phyloP scores from a whole-genome alignment of 2,113 vertebrate species.

The Leiothrix lutea region DNA sequence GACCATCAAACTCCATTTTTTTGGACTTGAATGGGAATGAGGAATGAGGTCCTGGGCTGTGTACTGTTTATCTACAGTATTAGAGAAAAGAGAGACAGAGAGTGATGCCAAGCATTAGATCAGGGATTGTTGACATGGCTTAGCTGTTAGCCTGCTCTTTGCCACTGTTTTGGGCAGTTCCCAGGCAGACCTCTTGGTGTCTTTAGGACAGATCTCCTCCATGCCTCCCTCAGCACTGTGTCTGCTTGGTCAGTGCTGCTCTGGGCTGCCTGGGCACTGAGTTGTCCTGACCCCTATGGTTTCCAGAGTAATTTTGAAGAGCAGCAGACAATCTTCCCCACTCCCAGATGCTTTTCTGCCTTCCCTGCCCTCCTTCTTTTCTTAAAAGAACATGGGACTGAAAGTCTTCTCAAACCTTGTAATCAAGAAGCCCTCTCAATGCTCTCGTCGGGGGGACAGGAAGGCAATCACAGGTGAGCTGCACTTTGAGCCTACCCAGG shows the following conservation, averaged over 20 bases:
- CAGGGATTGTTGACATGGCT: not conserved
- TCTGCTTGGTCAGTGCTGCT: not conserved
- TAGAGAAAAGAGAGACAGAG: not conserved
- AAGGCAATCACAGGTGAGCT: not conserved
- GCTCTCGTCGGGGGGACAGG: not conserved
- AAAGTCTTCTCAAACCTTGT: slow-evolving; percentile 64
- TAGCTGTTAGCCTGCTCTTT: not conserved
- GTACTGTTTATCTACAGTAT: not conserved
- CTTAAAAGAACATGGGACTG: slow-evolving; percentile 49
- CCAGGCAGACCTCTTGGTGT: not conserved
- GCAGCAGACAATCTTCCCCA: not conserved
- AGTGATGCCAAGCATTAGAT: not conserved
- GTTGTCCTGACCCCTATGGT: not conserved
- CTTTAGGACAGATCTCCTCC: not conserved
- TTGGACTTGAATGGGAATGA: not conserved
- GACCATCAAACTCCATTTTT: not conserved
- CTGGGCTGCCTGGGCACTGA: fast-evolving
- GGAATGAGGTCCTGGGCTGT: not conserved
- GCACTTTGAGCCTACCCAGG: not conserved
- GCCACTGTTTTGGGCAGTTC: not conserved
- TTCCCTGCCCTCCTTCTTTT: not conserved
- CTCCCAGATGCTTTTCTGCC: not conserved
- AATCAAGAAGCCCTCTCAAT: slow-evolving; percentile 48
- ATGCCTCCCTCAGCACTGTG: not conserved
- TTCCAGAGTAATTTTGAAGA: not conserved